Percentiles rank a stretch among this genome's conserved stretches.
phyloP scores from a whole-genome alignment of 2,888 invertebrate species.

The Aleiodes alternator region DNA sequence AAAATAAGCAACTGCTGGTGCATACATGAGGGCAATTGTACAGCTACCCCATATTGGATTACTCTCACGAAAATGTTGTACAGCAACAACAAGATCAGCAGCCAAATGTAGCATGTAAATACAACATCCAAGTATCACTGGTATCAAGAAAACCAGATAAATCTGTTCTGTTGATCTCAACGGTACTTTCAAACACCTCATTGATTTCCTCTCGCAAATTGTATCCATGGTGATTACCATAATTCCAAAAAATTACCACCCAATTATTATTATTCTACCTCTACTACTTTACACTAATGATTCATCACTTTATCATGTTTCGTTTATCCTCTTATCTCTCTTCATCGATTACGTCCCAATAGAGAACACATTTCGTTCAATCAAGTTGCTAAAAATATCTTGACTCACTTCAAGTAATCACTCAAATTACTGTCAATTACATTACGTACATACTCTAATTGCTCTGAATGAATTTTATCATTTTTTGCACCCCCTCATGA shows the following conservation, averaged over 20 bases:
- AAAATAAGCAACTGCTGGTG: constrained; percentile 72
- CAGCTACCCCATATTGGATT: constrained; percentile 77
- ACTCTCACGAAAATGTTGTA: constrained; percentile 80
- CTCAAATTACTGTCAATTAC: no score
- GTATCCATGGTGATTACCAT: constrained; percentile 61
- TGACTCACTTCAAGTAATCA: no score
- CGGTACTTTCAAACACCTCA: constrained; percentile 64
- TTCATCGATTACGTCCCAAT: constrained; percentile 1
- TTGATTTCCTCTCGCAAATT: constrained; percentile 62
- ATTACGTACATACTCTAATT: neutral
- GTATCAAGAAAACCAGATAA: constrained; percentile 77
- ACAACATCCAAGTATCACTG: constrained; percentile 78
- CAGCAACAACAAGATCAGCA: constrained; percentile 81
- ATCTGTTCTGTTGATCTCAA: constrained; percentile 76
- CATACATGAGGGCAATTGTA: constrained; percentile 69
- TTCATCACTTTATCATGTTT: constrained; percentile 12
- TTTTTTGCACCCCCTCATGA: no score
- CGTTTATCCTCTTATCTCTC: constrained; percentile 16
- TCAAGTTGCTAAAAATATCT: neutral
- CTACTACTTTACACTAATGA: neutral
- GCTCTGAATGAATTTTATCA: no score
- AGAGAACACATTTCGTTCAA: constrained; percentile 8
- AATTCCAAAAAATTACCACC: constrained; percentile 32
- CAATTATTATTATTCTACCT: neutral
- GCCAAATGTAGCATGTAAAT: constrained; percentile 83